phyloP scores from a whole-genome alignment of 2,113 vertebrate genomes.

The Callipepla californica region DNA sequence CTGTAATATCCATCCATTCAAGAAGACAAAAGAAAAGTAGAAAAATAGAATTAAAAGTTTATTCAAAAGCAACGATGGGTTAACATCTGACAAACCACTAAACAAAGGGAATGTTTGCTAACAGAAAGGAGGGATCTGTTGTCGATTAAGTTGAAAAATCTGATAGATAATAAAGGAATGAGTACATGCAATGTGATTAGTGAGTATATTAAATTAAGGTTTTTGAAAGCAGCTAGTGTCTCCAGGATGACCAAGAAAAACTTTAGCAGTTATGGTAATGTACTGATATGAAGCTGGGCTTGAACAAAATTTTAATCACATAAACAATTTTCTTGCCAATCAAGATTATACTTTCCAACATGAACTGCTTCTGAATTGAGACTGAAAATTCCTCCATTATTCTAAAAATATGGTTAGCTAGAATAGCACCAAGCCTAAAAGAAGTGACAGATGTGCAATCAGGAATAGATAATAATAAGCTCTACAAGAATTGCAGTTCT shows the following conservation, averaged over 20 bases:
- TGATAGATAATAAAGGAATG: not conserved
- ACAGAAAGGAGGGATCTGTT: not conserved
- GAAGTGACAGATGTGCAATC: constrained; percentile 35
- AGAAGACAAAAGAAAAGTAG: not conserved
- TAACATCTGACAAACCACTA: not conserved
- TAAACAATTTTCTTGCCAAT: constrained; percentile 26
- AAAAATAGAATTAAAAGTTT: not conserved
- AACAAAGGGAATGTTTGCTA: not conserved
- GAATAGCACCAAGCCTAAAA: constrained; percentile 43
- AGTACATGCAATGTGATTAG: not conserved
- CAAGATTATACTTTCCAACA: constrained; percentile 33
- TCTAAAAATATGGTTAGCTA: constrained; percentile 62
- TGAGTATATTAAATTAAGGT: constrained; percentile 6
- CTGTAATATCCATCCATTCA: not conserved
- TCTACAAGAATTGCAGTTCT: not conserved
- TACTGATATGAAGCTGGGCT: not conserved
- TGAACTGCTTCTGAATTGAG: constrained; percentile 32
- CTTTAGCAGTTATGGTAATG: not conserved
- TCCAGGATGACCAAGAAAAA: not conserved
- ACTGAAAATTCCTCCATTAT: constrained; percentile 38
- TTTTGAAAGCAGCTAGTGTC: not conserved
- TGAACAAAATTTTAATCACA: not conserved
- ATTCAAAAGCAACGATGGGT: not conserved
- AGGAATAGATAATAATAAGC: constrained; percentile 32
- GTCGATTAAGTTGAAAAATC: not conserved